Base-by-base conservation (phyloP, 2,113 vertebrate species). In the Zootoca vivipara region DNA sequence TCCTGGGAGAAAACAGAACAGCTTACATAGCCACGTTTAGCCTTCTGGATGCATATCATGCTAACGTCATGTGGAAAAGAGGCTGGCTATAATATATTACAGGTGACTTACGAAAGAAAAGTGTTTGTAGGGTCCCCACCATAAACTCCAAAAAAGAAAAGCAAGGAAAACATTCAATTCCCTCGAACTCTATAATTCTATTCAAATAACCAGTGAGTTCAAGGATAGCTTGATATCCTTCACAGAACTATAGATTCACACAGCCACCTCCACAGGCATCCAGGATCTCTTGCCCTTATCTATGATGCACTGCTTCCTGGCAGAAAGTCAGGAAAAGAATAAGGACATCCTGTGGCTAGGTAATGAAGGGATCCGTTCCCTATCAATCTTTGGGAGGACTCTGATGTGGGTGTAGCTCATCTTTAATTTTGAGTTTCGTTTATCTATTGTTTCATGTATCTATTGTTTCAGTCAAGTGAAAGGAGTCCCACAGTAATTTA, bases 1-100 rank as follows among this genome's bases (percentile, higher is more conserved):
- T 99, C 99, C 99, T 99, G 95, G 90, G 62, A 79, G 93, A 92
- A 92, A 46, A 92, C 40, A 85, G 90, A 91, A 58, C 33, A 8
- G n/a, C 62, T 83, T 35, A 7, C 0, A 92, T 67, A 93, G 90
- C 77, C 18, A 67, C 0, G 0, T 0, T 73, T 67, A 52, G 7
- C 0, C 30, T 78, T 70, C 7, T 5, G 46, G 80, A 78, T 64
- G 28, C 13, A 28, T 87, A 73, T 82, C 38, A 82, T 42, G 81
- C 64, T 42, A 82, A 16, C 4, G 28, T 40, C 62, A 28, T 30
- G 24, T 42, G 35, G 22, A 12, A 26, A 30, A 18, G 46, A 42
- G 7, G 26, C 6, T 65, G 26, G 20, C 38, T 40, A 16, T 42
- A 67, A 82, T 16, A 3, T 42, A 38, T 82, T 30, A 10, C 20